Evolutionary conservation across 2,113 vertebrate genomes (phyloP).

Genomic region (Cyanoliseus patagonus): DNA sequence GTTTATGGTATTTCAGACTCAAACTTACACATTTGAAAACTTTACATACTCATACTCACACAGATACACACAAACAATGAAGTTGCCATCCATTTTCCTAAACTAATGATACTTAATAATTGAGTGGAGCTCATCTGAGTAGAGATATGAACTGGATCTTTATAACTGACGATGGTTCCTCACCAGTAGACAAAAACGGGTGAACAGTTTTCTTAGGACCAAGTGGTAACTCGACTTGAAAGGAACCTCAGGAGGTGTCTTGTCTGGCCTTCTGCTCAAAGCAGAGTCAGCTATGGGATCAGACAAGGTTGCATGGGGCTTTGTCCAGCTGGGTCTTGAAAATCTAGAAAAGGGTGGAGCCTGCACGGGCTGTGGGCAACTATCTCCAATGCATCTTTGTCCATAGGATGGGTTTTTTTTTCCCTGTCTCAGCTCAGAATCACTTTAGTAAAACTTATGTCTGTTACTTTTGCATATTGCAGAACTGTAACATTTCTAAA

Average conservation of each 20-base stretch:
- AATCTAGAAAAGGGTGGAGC: not conserved
- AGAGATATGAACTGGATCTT: not conserved
- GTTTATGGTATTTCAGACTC: not conserved
- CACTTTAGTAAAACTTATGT: not conserved
- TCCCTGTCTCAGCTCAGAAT: not conserved
- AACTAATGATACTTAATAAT: not conserved
- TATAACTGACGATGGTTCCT: not conserved
- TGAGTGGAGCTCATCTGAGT: not conserved
- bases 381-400: not conserved
- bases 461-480: not conserved
- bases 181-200: not conserved
- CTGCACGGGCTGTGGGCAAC: not conserved
- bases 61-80: not conserved
- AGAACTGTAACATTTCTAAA: not conserved
- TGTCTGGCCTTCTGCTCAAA: not conserved
- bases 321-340: not conserved
- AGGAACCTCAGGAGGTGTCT: not conserved
- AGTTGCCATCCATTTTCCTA: not conserved
- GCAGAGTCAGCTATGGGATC: not conserved
- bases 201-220: not conserved
- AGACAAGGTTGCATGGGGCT: not conserved
- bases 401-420: accelerated
- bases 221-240: not conserved
- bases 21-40: not conserved
- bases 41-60: not conserved